Percentiles rank a stretch among this genome's conserved stretches.
These are phyloP conservation scores for Phthorimaea operculella DNA, from an alignment of 1,140 invertebrate species.

Conservation along the genomic window DNA sequence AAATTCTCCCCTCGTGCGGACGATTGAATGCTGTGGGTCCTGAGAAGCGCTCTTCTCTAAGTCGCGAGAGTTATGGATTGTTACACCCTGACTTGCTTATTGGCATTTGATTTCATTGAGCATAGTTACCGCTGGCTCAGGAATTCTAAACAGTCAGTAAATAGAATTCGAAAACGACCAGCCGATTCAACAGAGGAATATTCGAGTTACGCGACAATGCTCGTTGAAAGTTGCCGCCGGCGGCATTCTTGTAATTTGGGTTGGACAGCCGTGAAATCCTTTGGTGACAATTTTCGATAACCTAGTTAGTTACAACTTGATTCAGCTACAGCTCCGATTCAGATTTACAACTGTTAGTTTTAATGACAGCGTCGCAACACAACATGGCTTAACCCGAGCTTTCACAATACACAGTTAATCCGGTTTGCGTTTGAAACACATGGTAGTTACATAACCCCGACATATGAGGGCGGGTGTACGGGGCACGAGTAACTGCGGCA, in stretches of 20 bases:
- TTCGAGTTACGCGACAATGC: neutral
- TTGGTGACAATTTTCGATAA: too few species aligned
- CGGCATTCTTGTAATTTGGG: too few species aligned
- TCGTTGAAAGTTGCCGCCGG: neutral
- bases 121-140: neutral
- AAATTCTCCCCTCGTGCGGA: constrained; percentile 57
- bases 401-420: neutral
- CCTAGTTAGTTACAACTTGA: too few species aligned
- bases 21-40: constrained; percentile 62
- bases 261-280: too few species aligned
- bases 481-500: constrained; percentile 18
- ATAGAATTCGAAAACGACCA: neutral
- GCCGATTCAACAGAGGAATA: neutral
- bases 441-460: neutral
- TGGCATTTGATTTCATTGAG: constrained; percentile 34
- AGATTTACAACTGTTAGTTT: too few species aligned
- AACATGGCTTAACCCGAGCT: too few species aligned
- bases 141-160: neutral
- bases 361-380: too few species aligned
- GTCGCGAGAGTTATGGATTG: constrained; percentile 43
- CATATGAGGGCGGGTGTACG: neutral
- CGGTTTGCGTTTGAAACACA: neutral
- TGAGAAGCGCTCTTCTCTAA: constrained; percentile 40
- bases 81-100: constrained; percentile 37
- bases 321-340: too few species aligned